Evolutionary conservation across 1,140 invertebrate genomes (phyloP), one percentile per base, ranked within the genome.

Genomic region (Diplogasteroides magnus): DNA sequence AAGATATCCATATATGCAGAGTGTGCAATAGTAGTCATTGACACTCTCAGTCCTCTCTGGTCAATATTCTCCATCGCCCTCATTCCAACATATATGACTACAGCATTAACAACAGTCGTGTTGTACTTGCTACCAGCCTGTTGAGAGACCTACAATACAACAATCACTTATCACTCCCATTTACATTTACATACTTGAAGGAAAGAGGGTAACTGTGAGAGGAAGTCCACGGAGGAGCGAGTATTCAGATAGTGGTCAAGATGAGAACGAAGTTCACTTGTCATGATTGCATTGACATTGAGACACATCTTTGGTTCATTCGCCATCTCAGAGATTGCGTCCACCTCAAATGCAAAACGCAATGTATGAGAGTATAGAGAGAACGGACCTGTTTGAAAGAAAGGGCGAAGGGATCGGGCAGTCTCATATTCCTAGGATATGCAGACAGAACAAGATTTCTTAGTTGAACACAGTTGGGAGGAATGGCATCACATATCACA

Each of bases 1-100:
- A 99, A 98, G 70, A 99, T 98, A 81, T 99, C 96, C 94, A 98
- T 98, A 82, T 97, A 94, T 0, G 94, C 90, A 26, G 93, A 94
- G 80, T 98, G 94, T 3, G 84, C 81, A 70, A 98, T 97, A 0
- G 94, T 97, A 23, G 91, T 89, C 89, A 96, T 96, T 78, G 90
- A 96, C 0, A 95, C 94, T 2, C 91, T 90, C 71, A 90, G 89
- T 68, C 69, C 65, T 68, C 85, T 86, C 31, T 90, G 88, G 2
- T 88, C 87, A 73, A 88, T 84, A 55, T 81, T 77, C 31, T 83
- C 76, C 58, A 98, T 97, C 0, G 96, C 96, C 84, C 96, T 91
- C 27, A 91, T 94, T 14, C 96, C 96, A 48, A 98, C 94, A 83
- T 98, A 97, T 76, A 98, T 86, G 15, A 98, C 94, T 1, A 98